phyloP scores from a whole-genome alignment of 2,113 vertebrate genomes.

The Tachuris rubrigastra region DNA sequence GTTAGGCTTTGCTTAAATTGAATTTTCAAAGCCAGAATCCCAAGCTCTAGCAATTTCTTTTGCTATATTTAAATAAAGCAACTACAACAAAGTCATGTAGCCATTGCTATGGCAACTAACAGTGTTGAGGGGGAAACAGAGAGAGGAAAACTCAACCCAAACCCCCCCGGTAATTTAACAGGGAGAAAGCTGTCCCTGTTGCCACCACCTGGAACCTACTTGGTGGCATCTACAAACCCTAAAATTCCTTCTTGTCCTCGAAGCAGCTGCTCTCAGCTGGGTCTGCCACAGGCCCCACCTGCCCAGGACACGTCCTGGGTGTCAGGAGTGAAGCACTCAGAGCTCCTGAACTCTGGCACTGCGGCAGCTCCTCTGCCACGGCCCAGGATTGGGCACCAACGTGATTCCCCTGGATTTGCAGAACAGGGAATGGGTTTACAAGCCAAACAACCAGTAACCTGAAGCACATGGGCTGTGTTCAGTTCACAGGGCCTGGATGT shows the following conservation, averaged over 20 bases:
- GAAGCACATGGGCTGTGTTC: not conserved
- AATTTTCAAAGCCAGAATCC: conserved; percentile 20
- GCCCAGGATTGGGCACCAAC: not conserved
- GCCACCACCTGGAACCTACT: not conserved
- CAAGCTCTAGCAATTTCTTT: conserved; percentile 37
- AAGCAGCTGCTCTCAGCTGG: not conserved
- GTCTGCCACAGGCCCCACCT: not conserved
- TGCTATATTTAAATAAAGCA: conserved; percentile 54
- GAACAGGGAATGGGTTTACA: not conserved
- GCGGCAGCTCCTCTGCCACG: not conserved
- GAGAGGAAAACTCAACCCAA: not conserved
- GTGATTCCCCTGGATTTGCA: rapidly evolving
- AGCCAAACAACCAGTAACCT: not conserved
- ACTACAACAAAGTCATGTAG: conserved; percentile 4
- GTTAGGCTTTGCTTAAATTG: conserved; percentile 39
- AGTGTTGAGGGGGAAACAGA: conserved; percentile 1
- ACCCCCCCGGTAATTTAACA: not conserved
- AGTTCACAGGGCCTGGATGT: not conserved
- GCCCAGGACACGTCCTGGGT: not conserved
- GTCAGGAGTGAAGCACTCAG: not conserved
- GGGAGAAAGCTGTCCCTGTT: not conserved
- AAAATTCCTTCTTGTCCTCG: rapidly evolving
- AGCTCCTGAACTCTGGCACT: not conserved
- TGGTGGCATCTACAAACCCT: not conserved
- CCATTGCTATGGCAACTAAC: not conserved